Conservation (phyloP, 2,888 invertebrate genomes). For the Galerucella nymphaeae region DNA sequence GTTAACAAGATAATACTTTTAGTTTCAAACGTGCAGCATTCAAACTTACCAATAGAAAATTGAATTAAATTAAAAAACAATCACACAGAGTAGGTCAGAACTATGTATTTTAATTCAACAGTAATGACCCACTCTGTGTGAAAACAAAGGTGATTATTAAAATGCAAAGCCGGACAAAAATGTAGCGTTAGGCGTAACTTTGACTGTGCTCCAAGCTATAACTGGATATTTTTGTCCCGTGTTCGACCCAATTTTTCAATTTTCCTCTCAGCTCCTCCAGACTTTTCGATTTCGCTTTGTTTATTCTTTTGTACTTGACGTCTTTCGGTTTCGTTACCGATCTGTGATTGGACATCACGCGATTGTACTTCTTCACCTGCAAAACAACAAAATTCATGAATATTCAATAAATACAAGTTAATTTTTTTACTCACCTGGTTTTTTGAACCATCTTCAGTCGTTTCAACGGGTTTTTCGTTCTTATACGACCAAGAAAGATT, state of each 20-base stretch:
- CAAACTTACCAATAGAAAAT: constrained; percentile 8
- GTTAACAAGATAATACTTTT: constrained; percentile 31
- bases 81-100: constrained; percentile 11
- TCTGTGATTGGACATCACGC: constrained; percentile 91
- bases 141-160: constrained; percentile 3
- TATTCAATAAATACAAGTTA: too few relatives aligned
- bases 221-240: constrained; percentile 76
- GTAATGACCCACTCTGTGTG: constrained; percentile 11
- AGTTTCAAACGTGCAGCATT: constrained; percentile 33
- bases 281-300: constrained; percentile 90
- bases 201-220: constrained; percentile 75
- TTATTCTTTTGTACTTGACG: constrained; percentile 90
- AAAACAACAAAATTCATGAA: background rate
- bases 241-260: constrained; percentile 87
- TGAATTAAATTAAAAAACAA: constrained; percentile 6
- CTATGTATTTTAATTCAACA: too few relatives aligned
- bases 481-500: constrained; percentile 52
- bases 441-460: constrained; percentile 60
- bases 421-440: constrained; percentile 66
- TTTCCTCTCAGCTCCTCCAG: constrained; percentile 85
- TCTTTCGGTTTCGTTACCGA: constrained; percentile 92
- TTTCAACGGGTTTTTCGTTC: constrained; percentile 58
- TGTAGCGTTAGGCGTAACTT: constrained; percentile 59
- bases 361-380: constrained; percentile 67
- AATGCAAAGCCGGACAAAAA: constrained; percentile 21